Percentiles rank a stretch among this genome's conserved stretches.
Evolutionary conservation across 2,113 vertebrate genomes (phyloP).

Genomic region (Arvicanthis niloticus): DNA sequence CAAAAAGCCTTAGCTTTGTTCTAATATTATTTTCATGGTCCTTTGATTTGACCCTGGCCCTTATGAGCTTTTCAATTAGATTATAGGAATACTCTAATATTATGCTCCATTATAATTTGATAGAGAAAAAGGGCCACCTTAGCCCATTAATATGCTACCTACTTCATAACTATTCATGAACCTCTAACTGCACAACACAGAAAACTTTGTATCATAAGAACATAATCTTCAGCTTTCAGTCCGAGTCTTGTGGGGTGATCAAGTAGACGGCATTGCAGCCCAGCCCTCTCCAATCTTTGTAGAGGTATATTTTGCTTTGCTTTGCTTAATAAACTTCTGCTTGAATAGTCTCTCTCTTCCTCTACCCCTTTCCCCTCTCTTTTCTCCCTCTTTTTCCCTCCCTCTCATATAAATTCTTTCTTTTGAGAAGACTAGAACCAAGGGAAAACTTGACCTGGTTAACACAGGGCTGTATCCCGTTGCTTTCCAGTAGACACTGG

Average conservation of each 20-base stretch:
- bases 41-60: not conserved
- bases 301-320: not conserved
- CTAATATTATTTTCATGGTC: not conserved
- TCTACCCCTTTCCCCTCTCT: not conserved
- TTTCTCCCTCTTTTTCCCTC: not conserved
- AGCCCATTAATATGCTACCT: not conserved
- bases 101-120: not conserved
- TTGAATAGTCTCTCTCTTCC: not conserved
- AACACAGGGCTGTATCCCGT: not conserved
- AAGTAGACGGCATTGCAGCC: slow-evolving; percentile 66
- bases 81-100: not conserved
- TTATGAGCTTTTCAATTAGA: not conserved
- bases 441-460: not conserved
- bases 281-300: not conserved
- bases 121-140: not conserved
- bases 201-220: not conserved
- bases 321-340: not conserved
- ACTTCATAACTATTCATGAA: not conserved
- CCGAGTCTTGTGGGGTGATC: slow-evolving; percentile 55
- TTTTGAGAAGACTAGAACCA: not conserved
- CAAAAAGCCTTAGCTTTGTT: not conserved
- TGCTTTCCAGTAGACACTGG: not conserved
- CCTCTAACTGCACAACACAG: not conserved
- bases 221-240: slow-evolving; percentile 31
- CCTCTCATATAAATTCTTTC: not conserved